These are phyloP conservation scores for Eilema depressum DNA, from an alignment of 2,888 invertebrate genomes.

Conservation along the genomic window DNA sequence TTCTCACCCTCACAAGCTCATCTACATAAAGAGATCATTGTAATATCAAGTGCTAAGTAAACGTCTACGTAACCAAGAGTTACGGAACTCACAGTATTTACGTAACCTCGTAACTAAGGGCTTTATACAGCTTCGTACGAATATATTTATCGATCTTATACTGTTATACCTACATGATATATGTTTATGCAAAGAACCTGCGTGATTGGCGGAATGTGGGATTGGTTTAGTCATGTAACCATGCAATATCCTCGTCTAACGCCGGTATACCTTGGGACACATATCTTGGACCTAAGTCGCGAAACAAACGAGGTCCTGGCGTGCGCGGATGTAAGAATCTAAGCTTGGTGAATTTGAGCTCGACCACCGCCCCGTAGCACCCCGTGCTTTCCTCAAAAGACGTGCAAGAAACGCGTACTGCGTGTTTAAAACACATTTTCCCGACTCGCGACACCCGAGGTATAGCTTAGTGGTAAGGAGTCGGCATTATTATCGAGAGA, in stretches of 20 bases:
- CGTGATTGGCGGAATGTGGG: not conserved
- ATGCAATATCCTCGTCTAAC: not conserved
- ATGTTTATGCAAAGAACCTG: not conserved
- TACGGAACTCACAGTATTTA: slow-evolving; percentile 1
- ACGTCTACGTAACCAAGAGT: not conserved
- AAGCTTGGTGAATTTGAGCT: too few relatives aligned
- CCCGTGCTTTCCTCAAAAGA: too few relatives aligned
- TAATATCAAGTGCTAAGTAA: not conserved
- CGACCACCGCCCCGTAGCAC: too few relatives aligned
- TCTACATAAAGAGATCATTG: not conserved
- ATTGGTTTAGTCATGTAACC: not conserved
- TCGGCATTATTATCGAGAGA: too few relatives aligned
- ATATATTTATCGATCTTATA: slow-evolving; percentile 10
- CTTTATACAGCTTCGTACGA: slow-evolving; percentile 8
- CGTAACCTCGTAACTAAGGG: slow-evolving; percentile 9
- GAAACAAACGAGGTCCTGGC: too few relatives aligned
- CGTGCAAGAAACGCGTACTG: too few relatives aligned
- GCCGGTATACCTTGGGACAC: too few relatives aligned
- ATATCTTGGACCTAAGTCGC: too few relatives aligned
- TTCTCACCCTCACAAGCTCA: not conserved
- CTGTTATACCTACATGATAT: not conserved
- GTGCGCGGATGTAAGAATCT: too few relatives aligned
- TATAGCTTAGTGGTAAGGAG: too few relatives aligned
- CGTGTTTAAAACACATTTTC: too few relatives aligned
- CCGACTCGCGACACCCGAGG: too few relatives aligned